phyloP scores from a whole-genome alignment of 2,797 vertebrate species.

The Toxotes lorentzi region DNA sequence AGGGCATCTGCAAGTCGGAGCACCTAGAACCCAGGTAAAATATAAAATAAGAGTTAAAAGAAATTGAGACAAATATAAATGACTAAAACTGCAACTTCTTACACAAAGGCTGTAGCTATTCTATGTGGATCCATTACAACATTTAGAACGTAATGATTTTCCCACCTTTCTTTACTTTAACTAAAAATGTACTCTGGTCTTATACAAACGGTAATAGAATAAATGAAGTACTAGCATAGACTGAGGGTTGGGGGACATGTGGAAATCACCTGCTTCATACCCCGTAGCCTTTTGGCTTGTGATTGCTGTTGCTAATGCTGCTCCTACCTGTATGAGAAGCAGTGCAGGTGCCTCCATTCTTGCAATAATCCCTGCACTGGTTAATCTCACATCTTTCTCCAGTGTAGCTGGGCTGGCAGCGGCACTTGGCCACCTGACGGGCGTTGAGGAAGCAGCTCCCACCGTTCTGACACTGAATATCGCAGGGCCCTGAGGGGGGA shows the following conservation, averaged over 20 bases:
- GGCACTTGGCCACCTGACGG: slow-evolving; percentile 93
- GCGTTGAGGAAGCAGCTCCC: slow-evolving; percentile 96
- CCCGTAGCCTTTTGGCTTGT: not conserved
- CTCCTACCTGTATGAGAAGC: slow-evolving; percentile 91
- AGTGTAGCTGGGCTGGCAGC: slow-evolving; percentile 93
- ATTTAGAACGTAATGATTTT: not conserved
- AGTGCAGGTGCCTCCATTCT: slow-evolving; percentile 93
- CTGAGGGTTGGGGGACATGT: not conserved
- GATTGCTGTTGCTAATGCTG: not conserved
- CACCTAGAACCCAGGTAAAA: slow-evolving; percentile 79
- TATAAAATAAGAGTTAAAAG: not conserved
- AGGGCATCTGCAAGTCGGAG: slow-evolving; percentile 94
- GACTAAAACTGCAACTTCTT: not conserved
- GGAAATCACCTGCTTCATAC: slow-evolving; percentile 15
- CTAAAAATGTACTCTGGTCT: not conserved
- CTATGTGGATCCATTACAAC: not conserved
- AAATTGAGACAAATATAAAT: not conserved
- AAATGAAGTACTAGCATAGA: not conserved
- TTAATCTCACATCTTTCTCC: slow-evolving; percentile 93
- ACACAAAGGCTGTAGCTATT: not conserved
- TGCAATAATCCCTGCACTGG: slow-evolving; percentile 94
- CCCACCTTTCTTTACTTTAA: not conserved
- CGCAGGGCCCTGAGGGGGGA: slow-evolving; percentile 87
- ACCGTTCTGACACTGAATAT: slow-evolving; percentile 91
- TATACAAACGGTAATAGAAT: not conserved